Base-by-base conservation (phyloP, 2,888 invertebrate species). In the Zaprionus obscuricornis region DNA sequence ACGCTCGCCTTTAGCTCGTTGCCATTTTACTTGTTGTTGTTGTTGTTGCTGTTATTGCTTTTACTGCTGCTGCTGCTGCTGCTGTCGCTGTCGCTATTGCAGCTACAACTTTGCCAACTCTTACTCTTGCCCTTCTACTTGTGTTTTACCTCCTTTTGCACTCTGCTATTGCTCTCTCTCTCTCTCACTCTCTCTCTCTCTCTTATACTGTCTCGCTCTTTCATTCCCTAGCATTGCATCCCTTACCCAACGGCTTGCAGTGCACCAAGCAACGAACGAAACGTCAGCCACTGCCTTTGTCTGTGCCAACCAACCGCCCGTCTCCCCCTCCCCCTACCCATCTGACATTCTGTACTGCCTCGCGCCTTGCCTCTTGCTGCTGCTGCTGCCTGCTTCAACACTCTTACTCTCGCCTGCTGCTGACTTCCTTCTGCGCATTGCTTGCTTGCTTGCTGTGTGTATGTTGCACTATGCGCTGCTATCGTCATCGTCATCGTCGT, bases 1-100 rank as follows among this genome's bases (percentile, higher is more conserved):
- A 82, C 77, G 78, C 69, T 77, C 77, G 64, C 74, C 65, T 59
- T 65, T 76, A 65, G 58, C 62, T 50, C 36, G 34, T 47, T 54
- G 47, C 33, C 39, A 24, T 29, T 27, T 20, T 37, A 37, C 22
- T 37, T 46, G 59, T 46, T 46, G 40, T 11, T 16, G 17, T 17
- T 36, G 36, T 36, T 56, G 50, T 33, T 51, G 55, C 20, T 40
- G 49, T 56, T 51, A n/a, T n/a, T n/a, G n/a, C n/a, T n/a, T n/a
- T n/a, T n/a, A n/a, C n/a, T n/a, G n/a, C 46, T 46, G 63, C 29
- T 42, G 46, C 50, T 17, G 45, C 36, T 46, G 18, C 43, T 43
- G 8, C 31, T 55, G 55, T 10, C 37, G 57, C 56, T 43, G 46
- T 46, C 42, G 59, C 22, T 52, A 26, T 47, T 59, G 59, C 64